Evolutionary conservation across 2,113 vertebrate genomes (phyloP).

Genomic region (Baryphthengus martii): DNA sequence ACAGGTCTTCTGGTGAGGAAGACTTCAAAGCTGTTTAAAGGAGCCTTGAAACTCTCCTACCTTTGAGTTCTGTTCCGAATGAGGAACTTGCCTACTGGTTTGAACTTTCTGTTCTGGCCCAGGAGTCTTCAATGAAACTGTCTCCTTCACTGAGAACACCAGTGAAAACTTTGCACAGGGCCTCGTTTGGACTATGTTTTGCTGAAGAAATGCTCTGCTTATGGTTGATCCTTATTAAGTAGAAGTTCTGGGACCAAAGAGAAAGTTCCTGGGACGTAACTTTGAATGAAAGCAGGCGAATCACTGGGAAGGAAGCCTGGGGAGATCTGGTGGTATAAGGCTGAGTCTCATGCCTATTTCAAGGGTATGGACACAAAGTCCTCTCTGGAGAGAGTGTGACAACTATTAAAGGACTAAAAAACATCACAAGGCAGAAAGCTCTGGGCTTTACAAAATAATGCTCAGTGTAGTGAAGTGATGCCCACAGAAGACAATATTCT

Average conservation of each 20-base stretch:
- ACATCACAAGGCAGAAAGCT: not conserved
- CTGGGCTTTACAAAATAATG: not conserved
- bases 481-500: not conserved
- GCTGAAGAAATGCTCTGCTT: not conserved
- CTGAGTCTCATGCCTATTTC: not conserved
- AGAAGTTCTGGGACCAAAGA: not conserved
- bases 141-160: not conserved
- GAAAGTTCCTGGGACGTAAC: not conserved
- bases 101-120: not conserved
- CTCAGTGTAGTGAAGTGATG: not conserved
- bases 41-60: not conserved
- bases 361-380: not conserved
- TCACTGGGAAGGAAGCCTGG: not conserved
- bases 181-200: not conserved
- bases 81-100: not conserved
- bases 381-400: not conserved
- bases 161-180: not conserved
- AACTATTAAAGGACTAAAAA: not conserved
- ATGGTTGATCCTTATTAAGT: not conserved
- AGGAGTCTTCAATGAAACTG: not conserved
- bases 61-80: not conserved
- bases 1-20: not conserved
- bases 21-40: not conserved
- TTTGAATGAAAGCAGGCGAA: not conserved
- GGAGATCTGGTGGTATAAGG: not conserved